phyloP scores from a whole-genome alignment of 1,140 invertebrate species.

The Papilio glaucus region DNA sequence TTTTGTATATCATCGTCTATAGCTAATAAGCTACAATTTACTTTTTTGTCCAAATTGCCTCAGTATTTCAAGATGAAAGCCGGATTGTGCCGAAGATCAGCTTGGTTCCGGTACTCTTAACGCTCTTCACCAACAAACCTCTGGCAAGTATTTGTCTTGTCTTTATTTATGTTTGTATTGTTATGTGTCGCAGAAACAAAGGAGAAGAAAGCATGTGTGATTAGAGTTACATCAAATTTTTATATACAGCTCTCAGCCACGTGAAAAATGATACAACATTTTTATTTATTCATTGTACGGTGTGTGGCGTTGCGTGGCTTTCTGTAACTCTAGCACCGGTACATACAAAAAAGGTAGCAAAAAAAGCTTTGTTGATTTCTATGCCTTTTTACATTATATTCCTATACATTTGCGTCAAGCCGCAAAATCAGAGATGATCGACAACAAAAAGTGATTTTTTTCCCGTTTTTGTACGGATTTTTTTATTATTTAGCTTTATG shows the following conservation, averaged over 20 bases:
- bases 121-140: no score
- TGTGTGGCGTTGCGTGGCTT: not conserved
- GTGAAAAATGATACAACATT: not conserved
- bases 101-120: no score
- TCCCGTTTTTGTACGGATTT: slow-evolving; percentile 1
- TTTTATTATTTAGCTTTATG: not conserved
- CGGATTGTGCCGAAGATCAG: no score
- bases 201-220: not conserved
- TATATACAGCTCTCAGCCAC: not conserved
- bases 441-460: slow-evolving; percentile 1
- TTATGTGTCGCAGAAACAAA: no score
- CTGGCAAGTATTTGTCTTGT: not conserved
- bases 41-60: no score
- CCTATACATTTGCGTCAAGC: not conserved
- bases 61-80: no score
- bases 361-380: slow-evolving; percentile 25
- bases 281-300: slow-evolving; percentile 18
- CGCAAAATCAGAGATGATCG: not conserved
- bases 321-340: not conserved
- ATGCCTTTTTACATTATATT: slow-evolving; percentile 15
- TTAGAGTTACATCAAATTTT: not conserved
- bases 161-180: not conserved
- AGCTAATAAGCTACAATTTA: no score
- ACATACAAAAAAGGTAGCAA: not conserved
- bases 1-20: no score